Conservation (phyloP, 2,888 invertebrate genomes). For the Loripinus fragilis region DNA sequence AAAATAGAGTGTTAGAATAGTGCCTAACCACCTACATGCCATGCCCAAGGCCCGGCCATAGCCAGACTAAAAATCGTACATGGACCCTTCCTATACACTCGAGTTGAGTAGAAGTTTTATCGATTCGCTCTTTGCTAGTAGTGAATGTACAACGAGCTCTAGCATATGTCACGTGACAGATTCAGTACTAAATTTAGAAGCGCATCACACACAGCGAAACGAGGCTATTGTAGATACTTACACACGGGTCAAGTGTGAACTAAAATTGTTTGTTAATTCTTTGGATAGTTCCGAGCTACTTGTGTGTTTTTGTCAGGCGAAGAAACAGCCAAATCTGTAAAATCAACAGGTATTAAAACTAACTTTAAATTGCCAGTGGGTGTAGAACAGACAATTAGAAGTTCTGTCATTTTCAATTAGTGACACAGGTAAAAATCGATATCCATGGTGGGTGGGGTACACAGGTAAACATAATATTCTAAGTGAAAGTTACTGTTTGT, state of each 20-base stretch:
- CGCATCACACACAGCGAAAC: neutral
- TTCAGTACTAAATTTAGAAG: neutral
- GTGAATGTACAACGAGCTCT: no score
- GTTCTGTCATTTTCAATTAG: neutral
- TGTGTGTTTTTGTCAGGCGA: neutral
- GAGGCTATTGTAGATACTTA: neutral
- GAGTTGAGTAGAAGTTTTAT: no score
- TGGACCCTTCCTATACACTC: no score
- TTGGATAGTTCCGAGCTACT: slow-evolving; percentile 1
- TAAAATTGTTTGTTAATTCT: neutral
- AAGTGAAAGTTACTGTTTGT: no score
- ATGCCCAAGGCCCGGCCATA: no score
- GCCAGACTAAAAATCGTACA: no score
- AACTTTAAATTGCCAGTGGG: no score
- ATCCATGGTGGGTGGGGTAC: slow-evolving; percentile 6
- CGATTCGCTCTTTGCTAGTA: no score
- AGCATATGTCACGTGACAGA: slow-evolving; percentile 10
- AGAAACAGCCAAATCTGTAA: neutral
- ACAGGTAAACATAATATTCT: neutral
- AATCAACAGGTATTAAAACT: neutral
- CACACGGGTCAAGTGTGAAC: slow-evolving; percentile 5
- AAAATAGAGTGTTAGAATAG: no score
- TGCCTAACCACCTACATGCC: no score
- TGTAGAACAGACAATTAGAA: no score
- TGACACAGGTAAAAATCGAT: neutral